Evolutionary conservation across 2,797 vertebrate species (phyloP), one percentile per base, ranked within the genome.

Genomic region (Tapirus indicus): DNA sequence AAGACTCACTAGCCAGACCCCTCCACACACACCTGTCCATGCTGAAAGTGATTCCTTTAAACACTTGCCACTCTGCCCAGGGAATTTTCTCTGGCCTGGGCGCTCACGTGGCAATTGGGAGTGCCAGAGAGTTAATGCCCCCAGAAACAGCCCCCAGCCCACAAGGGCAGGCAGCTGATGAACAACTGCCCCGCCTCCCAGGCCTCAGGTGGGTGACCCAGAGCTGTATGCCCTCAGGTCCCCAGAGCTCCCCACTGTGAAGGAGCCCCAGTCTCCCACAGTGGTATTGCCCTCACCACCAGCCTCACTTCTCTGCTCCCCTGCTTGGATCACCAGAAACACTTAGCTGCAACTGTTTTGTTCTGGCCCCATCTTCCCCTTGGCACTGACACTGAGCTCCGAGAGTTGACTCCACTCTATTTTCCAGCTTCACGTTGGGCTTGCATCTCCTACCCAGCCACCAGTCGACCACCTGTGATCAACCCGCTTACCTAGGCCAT

Each of bases 21-120:
- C 1, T 23, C 13, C 6, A 11, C 6, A 6, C 41, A 49, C 18
- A 27, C 23, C 71, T 58, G 16, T n/a, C 13, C 3, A 0, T 54
- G 4, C 7, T 60, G 80, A 44, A 2, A 20, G 27, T 41, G 7
- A 60, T 71, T 79, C 64, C 20, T 44, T 23, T 17, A 49, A 72
- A 88, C 3, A 16, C 47, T 68, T n/a, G 5, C 27, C 27, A 8
- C 13, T 52, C 25, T 56, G 11, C 49, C n/a, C 47, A 3, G n/a
- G n/a, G 23, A 18, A 44, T 60, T 86, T 74, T 44, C 1, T 64
- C 71, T 54, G 38, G 35, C 5, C n/a, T 54, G 14, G 27, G 54
- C 29, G 44, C 20, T 71, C 41, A 82, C 25, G 25, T 10, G 18
- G 75, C 20, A 75, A 54, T 35, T 3, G 29, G 78, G 10, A 83